Evolutionary conservation across 2,797 vertebrate species (phyloP).

Genomic region (Astyanax mexicanus): DNA sequence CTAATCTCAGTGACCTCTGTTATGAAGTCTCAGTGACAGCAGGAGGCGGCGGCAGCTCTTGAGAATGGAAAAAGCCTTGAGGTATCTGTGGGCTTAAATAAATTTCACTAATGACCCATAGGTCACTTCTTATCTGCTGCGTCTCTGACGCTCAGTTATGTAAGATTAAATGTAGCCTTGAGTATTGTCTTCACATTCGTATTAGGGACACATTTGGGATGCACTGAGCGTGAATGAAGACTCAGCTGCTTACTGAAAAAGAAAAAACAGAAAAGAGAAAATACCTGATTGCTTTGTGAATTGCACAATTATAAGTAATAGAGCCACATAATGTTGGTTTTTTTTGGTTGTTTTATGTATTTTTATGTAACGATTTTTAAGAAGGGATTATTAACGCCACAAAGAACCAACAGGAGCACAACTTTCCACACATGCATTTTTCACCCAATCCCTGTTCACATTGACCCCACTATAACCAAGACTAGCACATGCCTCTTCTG

Average conservation of each 20-base stretch:
- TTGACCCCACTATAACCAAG: too few relatives aligned
- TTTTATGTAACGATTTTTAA: too few relatives aligned
- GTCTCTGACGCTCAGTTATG: not conserved
- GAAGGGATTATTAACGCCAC: too few relatives aligned
- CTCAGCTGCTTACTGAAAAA: not conserved
- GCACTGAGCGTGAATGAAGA: not conserved
- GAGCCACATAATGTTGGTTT: too few relatives aligned
- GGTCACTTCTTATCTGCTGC: not conserved
- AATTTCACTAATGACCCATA: not conserved
- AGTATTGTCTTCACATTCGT: not conserved
- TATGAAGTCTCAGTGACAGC: constrained; percentile 18
- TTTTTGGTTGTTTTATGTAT: too few relatives aligned
- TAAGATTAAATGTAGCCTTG: not conserved
- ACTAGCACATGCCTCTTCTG: too few relatives aligned
- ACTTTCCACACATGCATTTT: too few relatives aligned
- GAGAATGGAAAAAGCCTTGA: not conserved
- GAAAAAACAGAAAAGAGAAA: not conserved
- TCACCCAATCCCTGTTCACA: too few relatives aligned
- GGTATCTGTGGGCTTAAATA: not conserved
- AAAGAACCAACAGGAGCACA: too few relatives aligned
- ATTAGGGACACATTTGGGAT: not conserved
- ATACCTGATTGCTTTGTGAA: not conserved
- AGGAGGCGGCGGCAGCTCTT: constrained; percentile 29
- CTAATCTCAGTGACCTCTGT: not conserved
- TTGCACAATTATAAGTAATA: too few relatives aligned